phyloP scores from a whole-genome alignment of 1,140 invertebrate species.

The Drosophila sechellia region DNA sequence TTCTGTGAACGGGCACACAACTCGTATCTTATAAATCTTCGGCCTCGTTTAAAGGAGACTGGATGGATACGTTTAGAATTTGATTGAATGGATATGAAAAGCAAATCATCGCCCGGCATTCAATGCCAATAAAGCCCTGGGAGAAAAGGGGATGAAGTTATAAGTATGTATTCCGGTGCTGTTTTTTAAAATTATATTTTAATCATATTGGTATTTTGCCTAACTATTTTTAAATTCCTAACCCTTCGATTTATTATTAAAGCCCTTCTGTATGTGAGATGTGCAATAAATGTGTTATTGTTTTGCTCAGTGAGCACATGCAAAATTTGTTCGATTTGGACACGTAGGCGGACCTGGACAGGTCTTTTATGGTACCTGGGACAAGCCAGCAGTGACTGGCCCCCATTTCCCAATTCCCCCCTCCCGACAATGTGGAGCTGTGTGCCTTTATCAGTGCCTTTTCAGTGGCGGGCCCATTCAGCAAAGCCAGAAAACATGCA shows the following conservation, averaged over 20 bases:
- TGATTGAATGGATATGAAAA: slow-evolving; percentile 73
- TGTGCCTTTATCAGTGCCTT: slow-evolving; percentile 40
- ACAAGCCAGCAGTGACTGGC: slow-evolving; percentile 16
- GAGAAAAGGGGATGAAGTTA: not conserved
- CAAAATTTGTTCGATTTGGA: slow-evolving; percentile 39
- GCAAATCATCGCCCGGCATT: slow-evolving; percentile 44
- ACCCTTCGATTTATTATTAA: no score
- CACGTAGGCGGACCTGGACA: slow-evolving; percentile 14
- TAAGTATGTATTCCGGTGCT: no score
- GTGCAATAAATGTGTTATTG: not conserved
- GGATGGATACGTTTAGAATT: slow-evolving; percentile 46
- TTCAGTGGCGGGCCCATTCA: slow-evolving; percentile 17
- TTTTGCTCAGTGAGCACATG: slow-evolving; percentile 16
- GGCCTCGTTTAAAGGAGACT: slow-evolving; percentile 27
- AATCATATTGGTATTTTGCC: no score
- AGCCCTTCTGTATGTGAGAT: no score
- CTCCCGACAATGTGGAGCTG: not conserved
- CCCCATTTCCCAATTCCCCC: slow-evolving; percentile 2
- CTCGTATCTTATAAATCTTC: slow-evolving; percentile 31
- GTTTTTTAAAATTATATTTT: no score
- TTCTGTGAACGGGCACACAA: not conserved
- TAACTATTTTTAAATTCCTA: no score
- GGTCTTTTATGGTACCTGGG: slow-evolving; percentile 29
- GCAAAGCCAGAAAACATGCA: slow-evolving; percentile 34
- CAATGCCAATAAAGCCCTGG: slow-evolving; percentile 28